Conservation (phyloP, 2,797 vertebrate genomes). For the Geotrypetes seraphini region DNA sequence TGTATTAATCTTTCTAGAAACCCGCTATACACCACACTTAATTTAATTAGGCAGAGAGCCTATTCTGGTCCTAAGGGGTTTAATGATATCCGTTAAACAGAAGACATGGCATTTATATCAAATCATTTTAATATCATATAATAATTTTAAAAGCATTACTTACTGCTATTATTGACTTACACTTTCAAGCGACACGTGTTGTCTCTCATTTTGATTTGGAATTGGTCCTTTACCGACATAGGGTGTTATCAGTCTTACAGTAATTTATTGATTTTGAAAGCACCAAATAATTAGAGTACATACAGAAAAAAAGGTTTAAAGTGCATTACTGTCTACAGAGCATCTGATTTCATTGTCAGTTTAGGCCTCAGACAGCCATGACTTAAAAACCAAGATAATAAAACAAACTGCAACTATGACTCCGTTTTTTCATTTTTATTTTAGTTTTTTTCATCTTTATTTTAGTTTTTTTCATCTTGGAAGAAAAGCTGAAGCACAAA, state of each 20-base stretch:
- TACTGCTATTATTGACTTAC: constrained; percentile 23
- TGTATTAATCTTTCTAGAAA: constrained; percentile 34
- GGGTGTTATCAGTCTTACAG: constrained; percentile 2
- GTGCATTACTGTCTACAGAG: constrained; percentile 21
- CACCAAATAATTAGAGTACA: constrained; percentile 32
- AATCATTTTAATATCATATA: constrained; percentile 28
- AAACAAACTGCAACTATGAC: constrained; percentile 2
- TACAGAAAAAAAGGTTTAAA: constrained; percentile 34
- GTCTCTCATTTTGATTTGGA: constrained; percentile 16
- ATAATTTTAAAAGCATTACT: constrained; percentile 35
- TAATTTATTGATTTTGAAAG: constrained; percentile 36
- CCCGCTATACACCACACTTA: constrained; percentile 21
- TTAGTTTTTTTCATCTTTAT: no score
- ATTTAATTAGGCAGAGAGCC: constrained; percentile 37
- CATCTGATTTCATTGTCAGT: constrained; percentile 32
- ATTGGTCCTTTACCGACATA: constrained; percentile 19
- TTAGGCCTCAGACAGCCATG: constrained; percentile 15
- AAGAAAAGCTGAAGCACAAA: constrained; percentile 8
- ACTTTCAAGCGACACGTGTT: constrained; percentile 9
- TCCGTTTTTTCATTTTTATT: no score
- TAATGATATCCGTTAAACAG: constrained; percentile 34
- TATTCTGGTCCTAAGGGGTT: constrained; percentile 23
- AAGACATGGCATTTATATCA: constrained; percentile 31
- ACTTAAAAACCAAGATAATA: not conserved
- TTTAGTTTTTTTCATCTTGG: constrained; percentile 7